Evolutionary conservation across 2,888 invertebrate species (phyloP).

Genomic region (Apeira syringaria): DNA sequence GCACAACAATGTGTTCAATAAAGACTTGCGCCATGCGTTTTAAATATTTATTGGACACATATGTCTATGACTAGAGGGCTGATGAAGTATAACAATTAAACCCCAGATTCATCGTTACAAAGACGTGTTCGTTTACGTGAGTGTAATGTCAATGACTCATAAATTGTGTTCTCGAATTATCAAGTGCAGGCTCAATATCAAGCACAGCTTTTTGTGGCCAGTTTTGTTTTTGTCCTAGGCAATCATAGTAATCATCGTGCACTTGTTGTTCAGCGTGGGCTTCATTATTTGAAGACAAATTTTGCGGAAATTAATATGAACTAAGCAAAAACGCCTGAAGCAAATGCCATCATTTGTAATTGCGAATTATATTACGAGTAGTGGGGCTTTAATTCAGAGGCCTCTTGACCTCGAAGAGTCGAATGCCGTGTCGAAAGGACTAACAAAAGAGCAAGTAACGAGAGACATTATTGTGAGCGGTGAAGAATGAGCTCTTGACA

Average conservation of each 20-base stretch:
- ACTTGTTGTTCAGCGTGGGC: conserved; percentile 39
- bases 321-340: conserved; percentile 20
- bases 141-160: conserved; percentile 45
- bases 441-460: conserved; percentile 39
- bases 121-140: neutral
- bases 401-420: conserved; percentile 56
- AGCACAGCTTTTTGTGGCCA: conserved; percentile 45
- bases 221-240: conserved; percentile 39
- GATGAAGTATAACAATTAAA: conserved; percentile 41
- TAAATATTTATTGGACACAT: conserved; percentile 31
- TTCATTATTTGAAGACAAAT: conserved; percentile 35
- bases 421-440: conserved; percentile 57
- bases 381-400: conserved; percentile 42
- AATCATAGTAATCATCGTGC: conserved; percentile 44
- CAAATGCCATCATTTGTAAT: conserved; percentile 28
- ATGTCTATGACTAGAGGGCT: conserved; percentile 44
- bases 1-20: conserved; percentile 38
- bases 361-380: conserved; percentile 36
- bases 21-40: conserved; percentile 31
- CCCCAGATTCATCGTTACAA: conserved; percentile 27
- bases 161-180: conserved; percentile 59
- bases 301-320: conserved; percentile 36
- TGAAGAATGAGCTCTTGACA: conserved; percentile 41
- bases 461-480: conserved; percentile 36
- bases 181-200: conserved; percentile 47